Conservation (phyloP, 2,797 vertebrate species). For the Xenentodon cancila region DNA sequence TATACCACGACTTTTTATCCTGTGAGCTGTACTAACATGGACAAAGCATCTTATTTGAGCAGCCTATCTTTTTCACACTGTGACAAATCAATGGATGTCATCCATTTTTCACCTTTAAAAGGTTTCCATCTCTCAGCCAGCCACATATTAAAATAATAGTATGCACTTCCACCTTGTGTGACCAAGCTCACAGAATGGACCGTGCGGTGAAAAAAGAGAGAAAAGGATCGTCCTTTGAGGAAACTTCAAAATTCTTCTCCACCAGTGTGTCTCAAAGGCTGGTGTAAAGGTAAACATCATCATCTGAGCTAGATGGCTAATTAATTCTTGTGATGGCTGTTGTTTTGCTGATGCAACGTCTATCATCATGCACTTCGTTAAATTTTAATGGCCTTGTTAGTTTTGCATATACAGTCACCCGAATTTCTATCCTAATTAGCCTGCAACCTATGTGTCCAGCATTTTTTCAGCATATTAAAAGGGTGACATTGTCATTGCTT, state of each 20-base stretch:
- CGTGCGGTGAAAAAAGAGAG: constrained; percentile 6
- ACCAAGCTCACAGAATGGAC: background rate
- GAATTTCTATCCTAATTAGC: constrained; percentile 23
- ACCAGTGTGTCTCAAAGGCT: constrained; percentile 7
- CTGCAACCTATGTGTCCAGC: background rate
- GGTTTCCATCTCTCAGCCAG: constrained; percentile 28
- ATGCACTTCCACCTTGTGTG: constrained; percentile 7
- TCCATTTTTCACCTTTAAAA: constrained; percentile 38
- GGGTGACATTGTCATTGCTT: background rate
- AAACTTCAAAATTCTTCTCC: constrained; percentile 9
- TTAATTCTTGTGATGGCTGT: constrained; percentile 14
- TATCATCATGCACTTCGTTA: constrained; percentile 4
- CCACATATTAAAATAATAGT: constrained; percentile 51
- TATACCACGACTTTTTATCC: constrained; percentile 22
- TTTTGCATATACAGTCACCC: constrained; percentile 5
- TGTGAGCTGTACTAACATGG: constrained; percentile 46
- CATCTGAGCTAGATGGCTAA: constrained; percentile 15
- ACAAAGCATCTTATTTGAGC: constrained; percentile 58
- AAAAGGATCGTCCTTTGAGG: constrained; percentile 17
- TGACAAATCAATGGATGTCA: constrained; percentile 61
- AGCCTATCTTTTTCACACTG: constrained; percentile 38
- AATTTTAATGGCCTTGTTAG: constrained; percentile 21
- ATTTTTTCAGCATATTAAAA: constrained; percentile 1
- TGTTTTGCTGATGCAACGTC: constrained; percentile 8
- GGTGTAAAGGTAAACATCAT: constrained; percentile 19